These are phyloP conservation scores for Delia radicum DNA, from an alignment of 1,140 invertebrate genomes.

Conservation along the genomic window DNA sequence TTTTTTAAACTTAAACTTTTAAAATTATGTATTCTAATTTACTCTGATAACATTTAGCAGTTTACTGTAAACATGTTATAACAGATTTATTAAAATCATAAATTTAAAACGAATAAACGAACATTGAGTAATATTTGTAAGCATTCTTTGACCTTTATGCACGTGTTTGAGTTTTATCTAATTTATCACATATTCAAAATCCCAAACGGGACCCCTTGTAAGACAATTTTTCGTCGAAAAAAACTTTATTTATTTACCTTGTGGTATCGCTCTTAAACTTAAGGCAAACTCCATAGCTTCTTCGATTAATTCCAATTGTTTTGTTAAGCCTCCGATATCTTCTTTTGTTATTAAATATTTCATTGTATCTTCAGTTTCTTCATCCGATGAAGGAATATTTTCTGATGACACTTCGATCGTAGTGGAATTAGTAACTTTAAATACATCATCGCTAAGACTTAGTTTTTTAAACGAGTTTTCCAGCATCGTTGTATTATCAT, in stretches of 20 bases:
- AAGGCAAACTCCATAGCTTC: constrained; percentile 45
- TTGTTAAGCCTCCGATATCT: constrained; percentile 43
- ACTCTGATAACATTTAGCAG: too few relatives aligned
- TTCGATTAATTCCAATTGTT: constrained; percentile 39
- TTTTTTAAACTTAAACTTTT: too few relatives aligned
- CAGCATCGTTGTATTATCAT: not conserved
- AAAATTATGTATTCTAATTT: too few relatives aligned
- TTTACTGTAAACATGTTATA: too few relatives aligned
- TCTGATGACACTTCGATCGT: not conserved
- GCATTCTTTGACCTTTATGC: too few relatives aligned
- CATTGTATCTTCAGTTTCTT: not conserved
- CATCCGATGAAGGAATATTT: not conserved
- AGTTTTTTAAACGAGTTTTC: constrained; percentile 35
- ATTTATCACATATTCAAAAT: too few relatives aligned
- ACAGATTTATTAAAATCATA: too few relatives aligned
- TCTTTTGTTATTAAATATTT: constrained; percentile 31
- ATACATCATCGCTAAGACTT: constrained; percentile 34
- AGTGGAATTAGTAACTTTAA: constrained; percentile 35
- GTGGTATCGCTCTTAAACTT: constrained; percentile 35
- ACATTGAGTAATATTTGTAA: too few relatives aligned
- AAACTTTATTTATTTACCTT: constrained; percentile 30
- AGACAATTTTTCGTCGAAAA: not conserved
- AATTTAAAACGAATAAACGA: not conserved
- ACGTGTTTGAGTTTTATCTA: too few relatives aligned
- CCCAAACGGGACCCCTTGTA: too few relatives aligned